Base-by-base conservation (phyloP, 2,797 vertebrate species). In the Sparidentex hasta region DNA sequence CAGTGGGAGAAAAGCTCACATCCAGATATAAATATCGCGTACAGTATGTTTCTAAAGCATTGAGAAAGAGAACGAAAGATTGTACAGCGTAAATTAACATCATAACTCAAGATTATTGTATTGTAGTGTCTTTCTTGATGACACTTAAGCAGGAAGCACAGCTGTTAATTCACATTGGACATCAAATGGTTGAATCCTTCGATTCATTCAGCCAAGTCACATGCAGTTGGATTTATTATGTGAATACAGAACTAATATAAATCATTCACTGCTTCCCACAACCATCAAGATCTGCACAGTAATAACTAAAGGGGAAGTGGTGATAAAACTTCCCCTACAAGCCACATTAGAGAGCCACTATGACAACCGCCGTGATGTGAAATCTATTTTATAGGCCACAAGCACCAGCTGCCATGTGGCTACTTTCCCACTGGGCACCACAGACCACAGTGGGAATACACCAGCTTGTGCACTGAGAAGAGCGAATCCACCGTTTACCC, bases 1-100 rank as follows among this genome's bases (percentile, higher is more conserved):
- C 81, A 79, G 66, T 78, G 57, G 48, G 69, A 83, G 74, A 80
- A 70, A 78, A 64, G 56, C 65, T 66, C 27, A 68, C 54, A 80
- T 80, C 47, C 50, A 71, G 48, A 61, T 54, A 48, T 86, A 74
- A 61, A 81, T 84, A 58, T 76, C 54, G 51, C 33, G 43, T n/a
- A 48, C 20, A 27, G 20, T 38, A 11, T 56, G 71, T 78, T 79
- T 76, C 69, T 70, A 21, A 47, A 25, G 56, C n/a, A 16, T 2
- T 50, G 59, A 65, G 38, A 54, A 54, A 55, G 6, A 16, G 38
- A 68, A 65, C 17, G 6, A 68, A 29, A 62, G n/a, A 47, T 27
- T 17, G 18, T 20, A 58, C 25, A 27, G 5, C 23, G 7, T 29
- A 59, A 59, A 25, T 43, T 33, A n/a, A 41, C 21, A 66, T 21